Percentiles rank a stretch among this genome's conserved stretches.
These are phyloP conservation scores for Dascillus cervinus DNA, from an alignment of 2,888 invertebrate genomes.

Conservation along the genomic window DNA sequence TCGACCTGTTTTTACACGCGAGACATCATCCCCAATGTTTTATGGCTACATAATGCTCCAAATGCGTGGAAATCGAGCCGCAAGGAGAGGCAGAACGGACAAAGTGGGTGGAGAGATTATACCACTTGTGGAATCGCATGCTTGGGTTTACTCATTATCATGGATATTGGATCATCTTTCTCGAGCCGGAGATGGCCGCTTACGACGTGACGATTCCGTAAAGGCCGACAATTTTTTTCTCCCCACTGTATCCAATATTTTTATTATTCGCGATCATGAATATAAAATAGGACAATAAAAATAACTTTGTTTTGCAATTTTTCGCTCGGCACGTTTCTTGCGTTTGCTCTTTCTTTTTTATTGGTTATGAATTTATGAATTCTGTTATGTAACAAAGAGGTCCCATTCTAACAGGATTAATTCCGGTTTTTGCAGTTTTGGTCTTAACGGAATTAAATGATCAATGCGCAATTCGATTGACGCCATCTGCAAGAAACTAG, in stretches of 20 bases:
- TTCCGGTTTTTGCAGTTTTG: too few species aligned
- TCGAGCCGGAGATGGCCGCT: constrained; percentile 10
- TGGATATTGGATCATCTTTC: constrained; percentile 29
- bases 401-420: too few species aligned
- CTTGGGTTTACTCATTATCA: constrained; percentile 24
- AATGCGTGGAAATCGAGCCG: neutral
- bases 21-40: constrained; percentile 1
- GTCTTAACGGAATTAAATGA: too few species aligned
- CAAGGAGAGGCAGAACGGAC: neutral
- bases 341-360: too few species aligned
- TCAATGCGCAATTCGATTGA: too few species aligned
- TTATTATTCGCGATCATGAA: neutral
- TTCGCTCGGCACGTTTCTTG: too few species aligned
- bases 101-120: constrained; percentile 4
- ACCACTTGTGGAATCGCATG: constrained; percentile 24
- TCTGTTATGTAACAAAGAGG: too few species aligned
- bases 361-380: too few species aligned
- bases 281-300: neutral
- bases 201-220: constrained; percentile 25
- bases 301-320: too few species aligned
- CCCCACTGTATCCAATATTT: neutral
- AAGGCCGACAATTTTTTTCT: constrained; percentile 17
- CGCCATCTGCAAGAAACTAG: too few species aligned
- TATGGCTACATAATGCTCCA: neutral
- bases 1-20: constrained; percentile 1